A percentile compares a stretch with the other conserved stretches of the same genome.
Evolutionary conservation across 1,140 invertebrate genomes (phyloP).

Genomic region (Drosophila parvula): DNA sequence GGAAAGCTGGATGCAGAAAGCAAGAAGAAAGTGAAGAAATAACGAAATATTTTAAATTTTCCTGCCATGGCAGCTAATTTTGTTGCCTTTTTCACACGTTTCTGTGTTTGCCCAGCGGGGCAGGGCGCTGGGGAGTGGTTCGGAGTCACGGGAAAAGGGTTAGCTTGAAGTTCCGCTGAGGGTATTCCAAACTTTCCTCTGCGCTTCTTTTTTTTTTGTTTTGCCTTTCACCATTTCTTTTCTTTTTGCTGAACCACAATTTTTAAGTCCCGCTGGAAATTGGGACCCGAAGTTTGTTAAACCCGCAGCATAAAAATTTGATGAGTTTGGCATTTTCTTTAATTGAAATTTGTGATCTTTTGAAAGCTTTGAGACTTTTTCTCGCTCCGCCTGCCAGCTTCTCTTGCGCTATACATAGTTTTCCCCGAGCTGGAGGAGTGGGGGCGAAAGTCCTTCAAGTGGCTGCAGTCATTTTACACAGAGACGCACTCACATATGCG

Average conservation of each 20-base stretch:
- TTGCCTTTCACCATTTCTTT: background rate
- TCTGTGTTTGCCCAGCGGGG: conserved; percentile 56
- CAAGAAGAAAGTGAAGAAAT: conserved; percentile 20
- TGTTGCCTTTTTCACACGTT: conserved; percentile 80
- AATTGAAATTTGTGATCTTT: conserved; percentile 83
- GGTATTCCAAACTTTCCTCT: conserved; percentile 44
- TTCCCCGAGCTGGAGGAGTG: background rate
- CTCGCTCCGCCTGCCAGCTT: conserved; percentile 5
- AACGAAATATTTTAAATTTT: conserved; percentile 54
- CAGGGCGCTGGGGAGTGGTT: conserved; percentile 14
- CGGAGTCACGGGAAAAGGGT: conserved; percentile 57
- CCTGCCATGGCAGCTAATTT: conserved; percentile 66
- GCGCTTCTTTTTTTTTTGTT: conserved; percentile 2
- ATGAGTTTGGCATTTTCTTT: conserved; percentile 83
- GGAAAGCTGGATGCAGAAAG: conserved; percentile 9
- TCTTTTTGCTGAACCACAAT: conserved; percentile 58
- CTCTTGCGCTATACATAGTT: conserved; percentile 35
- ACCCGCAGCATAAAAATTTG: conserved; percentile 82
- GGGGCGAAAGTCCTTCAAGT: conserved; percentile 50
- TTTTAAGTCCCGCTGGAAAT: conserved; percentile 57
- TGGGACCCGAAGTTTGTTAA: conserved; percentile 65
- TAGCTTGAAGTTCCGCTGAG: conserved; percentile 29
- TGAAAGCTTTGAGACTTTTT: conserved; percentile 77
- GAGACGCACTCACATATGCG: conserved; percentile 73
- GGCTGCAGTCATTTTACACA: conserved; percentile 72